phyloP scores from a whole-genome alignment of 2,888 invertebrate genomes.

The Panopea generosa region DNA sequence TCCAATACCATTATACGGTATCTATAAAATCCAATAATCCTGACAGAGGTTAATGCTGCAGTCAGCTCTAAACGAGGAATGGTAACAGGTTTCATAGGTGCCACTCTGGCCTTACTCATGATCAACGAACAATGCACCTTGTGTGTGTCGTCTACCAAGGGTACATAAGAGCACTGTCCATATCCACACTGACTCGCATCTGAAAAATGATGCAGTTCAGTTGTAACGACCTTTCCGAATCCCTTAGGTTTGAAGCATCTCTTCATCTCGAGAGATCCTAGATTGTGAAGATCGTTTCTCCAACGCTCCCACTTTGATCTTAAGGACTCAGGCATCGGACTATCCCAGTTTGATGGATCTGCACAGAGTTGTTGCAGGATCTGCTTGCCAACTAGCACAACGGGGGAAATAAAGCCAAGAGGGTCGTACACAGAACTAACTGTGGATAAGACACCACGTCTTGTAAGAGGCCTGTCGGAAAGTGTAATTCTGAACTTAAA shows the following conservation, averaged over 20 bases:
- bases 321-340: too few species aligned
- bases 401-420: too few species aligned
- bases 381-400: too few species aligned
- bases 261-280: too few species aligned
- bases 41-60: slow-evolving; percentile 50
- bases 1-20: slow-evolving; percentile 49
- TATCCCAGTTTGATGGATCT: too few species aligned
- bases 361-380: too few species aligned
- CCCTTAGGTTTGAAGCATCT: slow-evolving; percentile 42
- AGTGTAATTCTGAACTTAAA: too few species aligned
- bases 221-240: slow-evolving; percentile 34
- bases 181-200: slow-evolving; percentile 44
- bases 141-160: slow-evolving; percentile 25
- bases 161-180: slow-evolving; percentile 59
- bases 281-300: too few species aligned
- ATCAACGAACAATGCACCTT: slow-evolving; percentile 52
- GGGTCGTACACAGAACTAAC: too few species aligned
- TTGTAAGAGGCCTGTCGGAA: too few species aligned
- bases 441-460: too few species aligned
- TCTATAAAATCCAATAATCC: slow-evolving; percentile 23
- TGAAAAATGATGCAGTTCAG: slow-evolving; percentile 36
- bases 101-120: slow-evolving; percentile 58
- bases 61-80: slow-evolving; percentile 60
- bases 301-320: too few species aligned
- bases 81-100: slow-evolving; percentile 57